Evolutionary conservation across 1,140 invertebrate species (phyloP).

Genomic region (Drosophila tani): DNA sequence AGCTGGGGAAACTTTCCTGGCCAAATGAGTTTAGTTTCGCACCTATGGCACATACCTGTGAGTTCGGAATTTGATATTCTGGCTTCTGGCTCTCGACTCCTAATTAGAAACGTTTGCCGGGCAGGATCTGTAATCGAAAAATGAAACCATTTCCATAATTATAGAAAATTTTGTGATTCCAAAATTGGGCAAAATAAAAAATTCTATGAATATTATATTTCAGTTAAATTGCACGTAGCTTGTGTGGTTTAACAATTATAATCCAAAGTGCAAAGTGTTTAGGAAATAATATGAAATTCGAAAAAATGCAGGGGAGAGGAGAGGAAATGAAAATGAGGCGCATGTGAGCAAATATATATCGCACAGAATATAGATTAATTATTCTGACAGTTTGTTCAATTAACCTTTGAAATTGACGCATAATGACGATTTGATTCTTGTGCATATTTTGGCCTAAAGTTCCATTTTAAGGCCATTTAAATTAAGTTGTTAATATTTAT

Average conservation of each 20-base stretch:
- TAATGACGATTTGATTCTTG: background rate
- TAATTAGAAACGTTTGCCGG: slow-evolving; percentile 5
- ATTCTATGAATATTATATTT: slow-evolving; percentile 23
- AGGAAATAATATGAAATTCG: background rate
- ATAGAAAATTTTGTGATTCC: slow-evolving; percentile 11
- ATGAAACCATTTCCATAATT: slow-evolving; percentile 18
- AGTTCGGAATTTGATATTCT: background rate
- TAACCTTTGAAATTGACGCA: background rate
- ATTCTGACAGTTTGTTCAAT: slow-evolving; percentile 5
- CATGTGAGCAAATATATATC: background rate
- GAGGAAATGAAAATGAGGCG: slow-evolving; percentile 7
- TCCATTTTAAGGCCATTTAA: no score
- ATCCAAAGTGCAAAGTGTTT: background rate
- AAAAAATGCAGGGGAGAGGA: no score
- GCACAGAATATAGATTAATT: slow-evolving; percentile 2
- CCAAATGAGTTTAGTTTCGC: slow-evolving; percentile 18
- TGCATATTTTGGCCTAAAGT: no score
- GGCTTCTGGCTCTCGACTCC: background rate
- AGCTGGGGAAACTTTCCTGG: background rate
- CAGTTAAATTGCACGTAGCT: background rate
- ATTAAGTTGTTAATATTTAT: no score
- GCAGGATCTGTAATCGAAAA: slow-evolving; percentile 30
- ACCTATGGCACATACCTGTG: background rate
- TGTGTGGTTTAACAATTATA: background rate
- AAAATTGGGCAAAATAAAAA: slow-evolving; percentile 2